Base-by-base conservation (phyloP, 2,797 vertebrate genomes). In the Alosa sapidissima region DNA sequence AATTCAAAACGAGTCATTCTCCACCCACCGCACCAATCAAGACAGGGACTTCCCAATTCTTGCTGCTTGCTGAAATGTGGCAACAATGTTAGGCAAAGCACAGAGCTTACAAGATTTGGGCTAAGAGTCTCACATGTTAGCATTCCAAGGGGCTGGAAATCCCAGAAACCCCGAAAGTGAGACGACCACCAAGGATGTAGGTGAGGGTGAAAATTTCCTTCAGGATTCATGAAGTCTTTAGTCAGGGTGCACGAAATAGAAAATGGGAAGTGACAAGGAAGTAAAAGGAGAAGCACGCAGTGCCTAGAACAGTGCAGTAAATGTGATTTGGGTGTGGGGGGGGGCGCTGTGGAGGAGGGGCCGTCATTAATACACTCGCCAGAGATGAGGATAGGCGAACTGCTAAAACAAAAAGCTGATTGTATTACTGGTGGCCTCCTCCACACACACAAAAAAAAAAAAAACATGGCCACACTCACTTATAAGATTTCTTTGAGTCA, bases 391-490 rank as follows among this genome's bases (percentile, higher is more conserved):
- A 82, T 36, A 52, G 60, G 11, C 82, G 49, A 60, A 72, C 54
- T 13, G n/a, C 83, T 45, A 78, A 88, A 84, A 88, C 83, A 88
- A 81, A 81, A 82, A 58, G 65, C 41, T 60, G 55, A 75, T 85
- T 86, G 85, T 85, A 51, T 78, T 75, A 28, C 28, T 55, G 81
- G 58, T 85, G 60, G 24, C 86, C 81, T 45, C 5, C 33, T 75
- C 68, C 36, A 75, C 14, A 41, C 24, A 45, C 14, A 45, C 51
- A n/a, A n/a, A n/a, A n/a, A n/a, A 54, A 21, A 24, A 65, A 11
- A 65, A 60, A 62, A 86, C 36, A 81, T 84, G 82, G 87, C 48
- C 16, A 47, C 21, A 47, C 75, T 81, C 83, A 19, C 55, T 52
- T 84, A 72, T 87, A 82, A 84, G 49, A 87, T 81, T 62, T 65